These are phyloP conservation scores for Cheiracanthium punctorium DNA, from an alignment of 2,888 invertebrate genomes.

Conservation along the genomic window DNA sequence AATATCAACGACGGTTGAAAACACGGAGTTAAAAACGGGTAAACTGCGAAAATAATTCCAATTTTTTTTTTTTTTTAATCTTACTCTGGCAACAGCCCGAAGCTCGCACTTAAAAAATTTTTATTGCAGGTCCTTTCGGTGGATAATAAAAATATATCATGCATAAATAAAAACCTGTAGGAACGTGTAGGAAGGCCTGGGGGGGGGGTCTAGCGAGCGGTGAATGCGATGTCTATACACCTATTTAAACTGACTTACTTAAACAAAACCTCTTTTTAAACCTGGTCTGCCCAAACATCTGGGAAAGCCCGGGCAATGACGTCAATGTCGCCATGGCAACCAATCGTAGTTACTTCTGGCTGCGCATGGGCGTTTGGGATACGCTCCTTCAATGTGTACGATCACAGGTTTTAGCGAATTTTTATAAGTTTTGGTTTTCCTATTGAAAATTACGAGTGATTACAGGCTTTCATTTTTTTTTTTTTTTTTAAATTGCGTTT, in stretches of 20 bases:
- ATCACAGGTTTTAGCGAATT: conserved; percentile 29
- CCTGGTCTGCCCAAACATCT: conserved; percentile 51
- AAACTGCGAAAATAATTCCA: no score
- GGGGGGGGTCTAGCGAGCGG: neutral
- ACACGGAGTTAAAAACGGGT: no score
- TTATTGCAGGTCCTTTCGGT: no score
- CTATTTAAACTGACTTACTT: conserved; percentile 41
- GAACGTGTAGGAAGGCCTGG: no score
- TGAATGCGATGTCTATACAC: conserved; percentile 2
- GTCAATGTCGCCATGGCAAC: conserved; percentile 62
- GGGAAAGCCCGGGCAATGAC: conserved; percentile 67
- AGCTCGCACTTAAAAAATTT: no score
- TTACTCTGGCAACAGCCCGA: no score
- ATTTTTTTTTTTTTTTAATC: no score
- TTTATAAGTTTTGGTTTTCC: conserved; percentile 20
- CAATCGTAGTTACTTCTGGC: conserved; percentile 29
- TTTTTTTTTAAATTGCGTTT: no score
- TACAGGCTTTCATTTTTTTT: neutral
- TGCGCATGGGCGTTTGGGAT: conserved; percentile 43
- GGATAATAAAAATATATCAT: no score
- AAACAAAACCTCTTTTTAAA: conserved; percentile 32
- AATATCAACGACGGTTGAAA: no score
- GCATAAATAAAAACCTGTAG: no score
- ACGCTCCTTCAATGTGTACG: conserved; percentile 16
- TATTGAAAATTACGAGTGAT: neutral